Conservation (phyloP, 2,888 invertebrate genomes). For the Azorinus chamasolen region DNA sequence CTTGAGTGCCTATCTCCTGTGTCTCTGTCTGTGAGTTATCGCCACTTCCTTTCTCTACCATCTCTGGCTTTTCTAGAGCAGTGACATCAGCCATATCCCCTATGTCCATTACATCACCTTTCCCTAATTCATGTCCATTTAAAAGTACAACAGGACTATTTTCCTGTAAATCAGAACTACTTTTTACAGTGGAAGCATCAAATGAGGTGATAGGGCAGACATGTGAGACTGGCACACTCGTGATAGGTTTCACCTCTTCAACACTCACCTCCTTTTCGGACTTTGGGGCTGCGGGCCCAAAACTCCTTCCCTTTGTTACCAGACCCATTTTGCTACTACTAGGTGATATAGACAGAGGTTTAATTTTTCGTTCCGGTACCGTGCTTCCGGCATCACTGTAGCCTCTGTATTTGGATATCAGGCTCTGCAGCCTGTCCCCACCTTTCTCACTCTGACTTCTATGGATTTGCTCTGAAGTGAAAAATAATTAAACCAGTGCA, state of each 20-base stretch:
- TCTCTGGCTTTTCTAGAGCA: constrained; percentile 4
- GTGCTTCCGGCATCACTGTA: constrained; percentile 69
- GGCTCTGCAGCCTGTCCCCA: constrained; percentile 75
- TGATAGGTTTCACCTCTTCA: constrained; percentile 20
- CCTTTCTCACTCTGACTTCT: constrained; percentile 71
- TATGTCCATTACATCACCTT: neutral
- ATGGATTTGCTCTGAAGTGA: constrained; percentile 64
- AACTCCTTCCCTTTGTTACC: constrained; percentile 72
- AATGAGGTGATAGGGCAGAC: constrained; percentile 38
- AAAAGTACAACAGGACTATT: constrained; percentile 39
- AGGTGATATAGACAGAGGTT: constrained; percentile 67
- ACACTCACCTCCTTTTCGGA: constrained; percentile 67
- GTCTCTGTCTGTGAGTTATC: neutral
- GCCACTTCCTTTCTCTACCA: neutral
- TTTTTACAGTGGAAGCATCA: constrained; percentile 42
- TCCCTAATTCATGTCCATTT: neutral
- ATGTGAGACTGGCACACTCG: constrained; percentile 31
- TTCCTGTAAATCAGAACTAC: constrained; percentile 21
- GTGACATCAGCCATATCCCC: too few relatives aligned
- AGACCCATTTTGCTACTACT: constrained; percentile 71
- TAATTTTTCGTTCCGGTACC: constrained; percentile 68
- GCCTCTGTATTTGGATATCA: constrained; percentile 81
- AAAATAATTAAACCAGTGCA: neutral
- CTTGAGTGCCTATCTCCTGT: constrained; percentile 10
- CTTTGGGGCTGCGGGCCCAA: constrained; percentile 73